phyloP scores from a whole-genome alignment of 2,113 vertebrate species.

The Aegithalos caudatus region DNA sequence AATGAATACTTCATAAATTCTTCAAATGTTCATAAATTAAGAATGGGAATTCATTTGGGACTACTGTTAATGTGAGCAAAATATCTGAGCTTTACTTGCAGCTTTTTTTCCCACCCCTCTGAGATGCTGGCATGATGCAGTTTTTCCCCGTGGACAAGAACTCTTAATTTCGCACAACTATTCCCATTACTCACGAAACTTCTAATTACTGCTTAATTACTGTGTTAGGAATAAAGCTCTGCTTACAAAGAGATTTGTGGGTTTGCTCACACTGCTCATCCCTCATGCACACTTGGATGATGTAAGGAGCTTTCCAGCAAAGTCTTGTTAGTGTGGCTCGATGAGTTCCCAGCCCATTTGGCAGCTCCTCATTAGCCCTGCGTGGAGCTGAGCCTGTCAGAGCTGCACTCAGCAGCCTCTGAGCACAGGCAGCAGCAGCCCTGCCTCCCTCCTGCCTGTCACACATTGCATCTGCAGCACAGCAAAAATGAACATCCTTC shows the following conservation, averaged over 20 bases:
- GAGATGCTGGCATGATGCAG: background rate
- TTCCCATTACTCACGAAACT: slow-evolving; percentile 5
- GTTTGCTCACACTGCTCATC: background rate
- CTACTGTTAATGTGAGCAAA: background rate
- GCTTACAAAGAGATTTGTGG: background rate
- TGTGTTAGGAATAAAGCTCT: background rate
- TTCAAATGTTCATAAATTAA: background rate
- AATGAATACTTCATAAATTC: background rate
- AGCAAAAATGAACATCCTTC: background rate
- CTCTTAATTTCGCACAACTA: background rate
- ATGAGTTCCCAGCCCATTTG: background rate
- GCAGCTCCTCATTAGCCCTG: slow-evolving; percentile 19
- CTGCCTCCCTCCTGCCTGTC: background rate
- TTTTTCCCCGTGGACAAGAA: background rate
- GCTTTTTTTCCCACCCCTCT: background rate
- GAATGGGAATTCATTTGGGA: background rate
- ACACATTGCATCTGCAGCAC: background rate
- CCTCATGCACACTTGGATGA: background rate
- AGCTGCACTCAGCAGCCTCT: background rate
- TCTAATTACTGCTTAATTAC: slow-evolving; percentile 61
- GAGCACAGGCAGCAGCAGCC: background rate
- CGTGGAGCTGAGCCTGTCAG: background rate
- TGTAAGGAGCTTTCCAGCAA: background rate
- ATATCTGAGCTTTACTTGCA: background rate
- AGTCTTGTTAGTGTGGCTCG: background rate